These are phyloP conservation scores for Bos javanicus DNA, from an alignment of 2,113 vertebrate species.

Conservation along the genomic window DNA sequence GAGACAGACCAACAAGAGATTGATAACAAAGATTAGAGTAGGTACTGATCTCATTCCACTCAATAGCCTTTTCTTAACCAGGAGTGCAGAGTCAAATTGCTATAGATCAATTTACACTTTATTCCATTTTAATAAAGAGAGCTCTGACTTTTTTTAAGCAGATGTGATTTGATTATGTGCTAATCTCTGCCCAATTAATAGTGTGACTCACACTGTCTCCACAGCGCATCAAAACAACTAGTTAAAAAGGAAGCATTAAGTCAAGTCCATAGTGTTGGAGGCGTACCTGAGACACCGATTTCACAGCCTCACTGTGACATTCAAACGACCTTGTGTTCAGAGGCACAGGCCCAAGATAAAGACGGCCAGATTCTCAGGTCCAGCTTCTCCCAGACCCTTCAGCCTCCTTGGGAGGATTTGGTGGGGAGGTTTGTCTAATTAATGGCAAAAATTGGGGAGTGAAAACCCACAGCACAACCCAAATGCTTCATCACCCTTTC, in stretches of 20 bases:
- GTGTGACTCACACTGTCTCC: conserved; percentile 47
- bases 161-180: conserved; percentile 65
- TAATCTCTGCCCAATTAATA: conserved; percentile 70
- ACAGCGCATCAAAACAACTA: conserved; percentile 28
- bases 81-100: neutral
- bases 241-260: neutral
- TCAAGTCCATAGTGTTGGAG: neutral
- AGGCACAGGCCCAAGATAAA: neutral
- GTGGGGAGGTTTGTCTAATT: conserved; percentile 47
- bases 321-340: neutral
- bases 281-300: neutral
- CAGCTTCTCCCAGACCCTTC: neutral
- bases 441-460: conserved; percentile 38
- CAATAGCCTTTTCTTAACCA: neutral
- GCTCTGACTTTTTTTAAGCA: conserved; percentile 31
- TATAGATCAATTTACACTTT: conserved; percentile 60
- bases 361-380: neutral
- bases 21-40: conserved; percentile 46
- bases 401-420: neutral
- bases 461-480: conserved; percentile 32
- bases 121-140: conserved; percentile 50
- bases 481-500: conserved; percentile 37
- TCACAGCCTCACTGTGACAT: conserved; percentile 2
- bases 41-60: neutral
- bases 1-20: neutral